Conservation (phyloP, 2,888 invertebrate genomes). For the Lissocephala sabroskyi region DNA sequence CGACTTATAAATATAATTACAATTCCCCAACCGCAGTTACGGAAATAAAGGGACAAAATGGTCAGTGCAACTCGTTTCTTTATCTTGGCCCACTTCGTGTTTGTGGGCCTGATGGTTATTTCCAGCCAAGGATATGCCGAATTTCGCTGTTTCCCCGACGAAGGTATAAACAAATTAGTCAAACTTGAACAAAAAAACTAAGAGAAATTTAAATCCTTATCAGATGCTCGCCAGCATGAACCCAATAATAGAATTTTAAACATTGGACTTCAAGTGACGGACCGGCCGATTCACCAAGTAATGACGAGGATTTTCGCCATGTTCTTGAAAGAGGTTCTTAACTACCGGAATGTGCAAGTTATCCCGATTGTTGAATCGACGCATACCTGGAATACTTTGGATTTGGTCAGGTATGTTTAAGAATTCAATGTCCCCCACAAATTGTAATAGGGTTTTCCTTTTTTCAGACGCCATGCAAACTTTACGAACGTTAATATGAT, state of each 20-base stretch:
- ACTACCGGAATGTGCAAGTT: slow-evolving; percentile 72
- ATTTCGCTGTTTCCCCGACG: background rate
- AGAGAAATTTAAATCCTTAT: no score
- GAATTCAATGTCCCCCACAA: background rate
- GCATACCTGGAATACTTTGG: slow-evolving; percentile 28
- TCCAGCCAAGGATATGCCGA: background rate
- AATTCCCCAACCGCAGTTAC: no score
- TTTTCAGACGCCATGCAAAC: slow-evolving; percentile 24
- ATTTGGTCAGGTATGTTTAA: slow-evolving; percentile 44
- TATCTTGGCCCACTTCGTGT: no score
- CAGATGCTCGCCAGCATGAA: slow-evolving; percentile 13
- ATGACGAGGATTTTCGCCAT: slow-evolving; percentile 76
- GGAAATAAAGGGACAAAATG: no score
- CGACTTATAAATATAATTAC: no score
- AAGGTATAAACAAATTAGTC: background rate
- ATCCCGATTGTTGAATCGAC: slow-evolving; percentile 47
- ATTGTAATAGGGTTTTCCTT: background rate
- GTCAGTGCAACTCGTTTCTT: no score
- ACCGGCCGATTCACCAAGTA: slow-evolving; percentile 75
- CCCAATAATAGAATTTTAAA: slow-evolving; percentile 7
- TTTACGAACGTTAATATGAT: slow-evolving; percentile 66
- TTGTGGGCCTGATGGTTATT: background rate
- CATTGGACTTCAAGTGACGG: slow-evolving; percentile 74
- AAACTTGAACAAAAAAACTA: no score
- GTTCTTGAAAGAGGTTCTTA: slow-evolving; percentile 74